phyloP scores from a whole-genome alignment of 2,797 vertebrate species.

The Avahi laniger region DNA sequence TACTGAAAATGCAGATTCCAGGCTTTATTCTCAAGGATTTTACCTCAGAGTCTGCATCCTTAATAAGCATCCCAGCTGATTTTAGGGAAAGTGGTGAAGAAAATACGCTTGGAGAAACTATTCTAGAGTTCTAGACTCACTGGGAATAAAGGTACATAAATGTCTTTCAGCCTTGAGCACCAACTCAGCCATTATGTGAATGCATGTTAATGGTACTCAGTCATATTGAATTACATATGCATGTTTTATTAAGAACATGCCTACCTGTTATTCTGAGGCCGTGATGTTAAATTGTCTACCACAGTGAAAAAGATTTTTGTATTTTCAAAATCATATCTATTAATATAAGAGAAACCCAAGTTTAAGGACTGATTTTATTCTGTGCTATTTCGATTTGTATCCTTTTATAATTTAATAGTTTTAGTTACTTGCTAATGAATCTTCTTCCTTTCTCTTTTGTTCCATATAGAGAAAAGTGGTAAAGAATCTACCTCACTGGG shows the following conservation, averaged over 20 bases:
- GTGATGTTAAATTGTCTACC: neutral
- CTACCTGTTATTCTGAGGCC: neutral
- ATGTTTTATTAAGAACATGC: neutral
- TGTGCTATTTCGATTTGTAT: conserved; percentile 20
- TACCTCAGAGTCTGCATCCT: neutral
- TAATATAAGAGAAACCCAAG: neutral
- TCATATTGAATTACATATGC: neutral
- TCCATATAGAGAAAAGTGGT: conserved; percentile 92
- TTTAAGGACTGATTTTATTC: conserved; percentile 3
- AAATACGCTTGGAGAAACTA: neutral
- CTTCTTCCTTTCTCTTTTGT: conserved; percentile 76
- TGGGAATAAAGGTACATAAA: neutral
- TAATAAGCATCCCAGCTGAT: neutral
- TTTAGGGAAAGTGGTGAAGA: neutral
- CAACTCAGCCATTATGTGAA: neutral
- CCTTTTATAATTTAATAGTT: neutral
- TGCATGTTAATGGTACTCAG: neutral
- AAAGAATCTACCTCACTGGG: conserved; percentile 99
- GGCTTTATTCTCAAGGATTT: neutral
- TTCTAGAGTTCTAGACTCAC: neutral
- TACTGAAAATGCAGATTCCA: neutral
- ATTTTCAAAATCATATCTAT: neutral
- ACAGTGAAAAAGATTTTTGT: neutral
- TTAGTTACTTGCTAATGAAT: conserved; percentile 37
- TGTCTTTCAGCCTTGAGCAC: neutral